Percentiles rank a stretch among this genome's conserved stretches.
These are phyloP conservation scores for Anthonomus grandis DNA, from an alignment of 1,140 invertebrate genomes.

Conservation along the genomic window DNA sequence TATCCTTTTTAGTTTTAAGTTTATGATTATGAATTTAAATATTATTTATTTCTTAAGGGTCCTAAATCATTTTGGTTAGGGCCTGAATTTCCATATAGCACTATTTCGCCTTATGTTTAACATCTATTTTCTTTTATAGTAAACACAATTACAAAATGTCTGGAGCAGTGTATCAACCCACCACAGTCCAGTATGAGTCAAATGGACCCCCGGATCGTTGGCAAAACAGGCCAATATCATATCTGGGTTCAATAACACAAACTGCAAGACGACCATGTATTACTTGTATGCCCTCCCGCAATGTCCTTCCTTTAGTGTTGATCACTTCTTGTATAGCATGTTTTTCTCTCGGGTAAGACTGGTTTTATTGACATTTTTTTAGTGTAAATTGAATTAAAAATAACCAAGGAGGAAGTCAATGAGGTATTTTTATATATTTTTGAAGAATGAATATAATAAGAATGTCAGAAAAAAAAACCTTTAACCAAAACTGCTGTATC, in stretches of 20 bases:
- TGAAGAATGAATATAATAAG: too few species aligned
- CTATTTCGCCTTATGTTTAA: neutral
- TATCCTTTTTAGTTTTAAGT: too few species aligned
- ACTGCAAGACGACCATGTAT: slow-evolving; percentile 49
- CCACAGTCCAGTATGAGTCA: slow-evolving; percentile 66
- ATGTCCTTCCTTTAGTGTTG: slow-evolving; percentile 37
- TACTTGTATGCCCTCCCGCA: slow-evolving; percentile 34
- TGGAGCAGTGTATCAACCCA: slow-evolving; percentile 67
- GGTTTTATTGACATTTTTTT: neutral
- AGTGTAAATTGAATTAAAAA: too few species aligned
- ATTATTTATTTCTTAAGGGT: too few species aligned
- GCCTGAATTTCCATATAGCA: neutral
- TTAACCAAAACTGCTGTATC: too few species aligned
- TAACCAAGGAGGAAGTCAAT: too few species aligned
- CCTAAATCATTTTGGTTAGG: neutral
- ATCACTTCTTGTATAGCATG: slow-evolving; percentile 36
- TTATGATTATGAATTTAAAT: too few species aligned
- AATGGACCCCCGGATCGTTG: slow-evolving; percentile 48
- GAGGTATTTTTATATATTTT: too few species aligned
- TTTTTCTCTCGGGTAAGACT: slow-evolving; percentile 38
- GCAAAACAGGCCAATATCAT: slow-evolving; percentile 54
- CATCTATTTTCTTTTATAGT: slow-evolving; percentile 16
- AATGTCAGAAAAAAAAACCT: too few species aligned
- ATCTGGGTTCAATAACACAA: slow-evolving; percentile 56
- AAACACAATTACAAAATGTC: slow-evolving; percentile 31